Evolutionary conservation across 37 sponge, comb jelly and placozoan species (phyloP).

Genomic region (Halichondria panicea): DNA sequence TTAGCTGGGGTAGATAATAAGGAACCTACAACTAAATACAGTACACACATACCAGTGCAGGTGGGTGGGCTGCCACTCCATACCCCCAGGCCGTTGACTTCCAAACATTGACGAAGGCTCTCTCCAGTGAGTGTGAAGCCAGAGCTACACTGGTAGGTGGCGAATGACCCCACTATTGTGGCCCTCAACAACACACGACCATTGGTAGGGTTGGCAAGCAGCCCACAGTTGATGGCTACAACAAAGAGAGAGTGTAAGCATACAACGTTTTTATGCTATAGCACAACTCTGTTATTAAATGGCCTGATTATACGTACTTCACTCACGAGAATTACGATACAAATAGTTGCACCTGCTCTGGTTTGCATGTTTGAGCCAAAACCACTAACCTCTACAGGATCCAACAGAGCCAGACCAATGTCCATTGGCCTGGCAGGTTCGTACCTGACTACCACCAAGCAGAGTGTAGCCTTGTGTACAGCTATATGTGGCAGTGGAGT

Average conservation of each 20-base stretch:
- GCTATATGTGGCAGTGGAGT: conserved; percentile 42
- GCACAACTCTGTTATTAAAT: no score
- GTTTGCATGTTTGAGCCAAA: no score
- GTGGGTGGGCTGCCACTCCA: conserved; percentile 41
- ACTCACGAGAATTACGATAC: no score
- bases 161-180: conserved; percentile 26
- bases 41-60: no score
- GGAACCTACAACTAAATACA: no score
- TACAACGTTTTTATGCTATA: no score
- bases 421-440: conserved; percentile 40
- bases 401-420: conserved; percentile 58
- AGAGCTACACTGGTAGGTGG: conserved; percentile 29
- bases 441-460: conserved; percentile 16
- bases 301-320: no score
- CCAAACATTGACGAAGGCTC: conserved; percentile 2
- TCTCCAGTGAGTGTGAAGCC: conserved; percentile 48
- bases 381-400: conserved; percentile 45
- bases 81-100: neutral
- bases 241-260: neutral
- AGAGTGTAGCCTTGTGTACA: conserved; percentile 55
- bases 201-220: neutral
- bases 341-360: no score
- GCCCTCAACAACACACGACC: neutral
- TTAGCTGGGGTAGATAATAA: no score
- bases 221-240: neutral